Evolutionary conservation across 1,140 invertebrate genomes (phyloP).

Genomic region (Cydia pomonella): DNA sequence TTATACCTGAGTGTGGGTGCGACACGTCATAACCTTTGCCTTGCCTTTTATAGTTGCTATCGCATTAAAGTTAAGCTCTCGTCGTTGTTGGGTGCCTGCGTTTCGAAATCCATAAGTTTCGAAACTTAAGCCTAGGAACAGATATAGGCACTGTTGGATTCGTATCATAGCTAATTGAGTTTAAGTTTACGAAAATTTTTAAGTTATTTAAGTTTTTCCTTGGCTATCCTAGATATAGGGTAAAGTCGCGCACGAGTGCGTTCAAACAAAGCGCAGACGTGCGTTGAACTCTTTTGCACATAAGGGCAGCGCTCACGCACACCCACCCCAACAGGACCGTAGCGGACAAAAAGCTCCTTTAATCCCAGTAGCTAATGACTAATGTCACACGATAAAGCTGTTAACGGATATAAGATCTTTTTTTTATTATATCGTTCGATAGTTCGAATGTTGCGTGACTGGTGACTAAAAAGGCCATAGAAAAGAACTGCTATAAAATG

Average conservation of each 20-base stretch:
- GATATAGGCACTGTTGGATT: background rate
- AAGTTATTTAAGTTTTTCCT: background rate
- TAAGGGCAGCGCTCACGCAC: constrained; percentile 64
- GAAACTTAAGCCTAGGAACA: background rate
- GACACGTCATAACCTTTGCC: constrained; percentile 68
- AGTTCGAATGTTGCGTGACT: constrained; percentile 58
- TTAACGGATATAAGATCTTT: constrained; percentile 58
- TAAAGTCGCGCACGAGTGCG: constrained; percentile 57
- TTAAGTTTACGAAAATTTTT: background rate
- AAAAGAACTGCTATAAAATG: constrained; percentile 7
- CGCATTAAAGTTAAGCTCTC: constrained; percentile 15
- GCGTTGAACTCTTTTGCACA: constrained; percentile 77
- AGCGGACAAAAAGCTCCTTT: constrained; percentile 43
- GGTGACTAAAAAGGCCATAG: constrained; percentile 37
- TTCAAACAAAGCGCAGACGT: constrained; percentile 66
- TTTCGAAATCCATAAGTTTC: background rate
- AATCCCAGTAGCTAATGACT: constrained; percentile 44
- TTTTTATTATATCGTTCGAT: constrained; percentile 45
- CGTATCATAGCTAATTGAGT: background rate
- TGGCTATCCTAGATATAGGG: constrained; percentile 50
- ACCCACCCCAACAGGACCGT: constrained; percentile 37
- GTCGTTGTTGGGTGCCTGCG: background rate
- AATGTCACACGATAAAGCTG: constrained; percentile 41
- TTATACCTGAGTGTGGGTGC: constrained; percentile 53
- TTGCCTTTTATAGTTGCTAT: constrained; percentile 50